Percentiles rank a stretch among this genome's conserved stretches.
Conservation (phyloP, 2,113 vertebrate genomes). For the Sinocyclocheilus anophthalmus region DNA sequence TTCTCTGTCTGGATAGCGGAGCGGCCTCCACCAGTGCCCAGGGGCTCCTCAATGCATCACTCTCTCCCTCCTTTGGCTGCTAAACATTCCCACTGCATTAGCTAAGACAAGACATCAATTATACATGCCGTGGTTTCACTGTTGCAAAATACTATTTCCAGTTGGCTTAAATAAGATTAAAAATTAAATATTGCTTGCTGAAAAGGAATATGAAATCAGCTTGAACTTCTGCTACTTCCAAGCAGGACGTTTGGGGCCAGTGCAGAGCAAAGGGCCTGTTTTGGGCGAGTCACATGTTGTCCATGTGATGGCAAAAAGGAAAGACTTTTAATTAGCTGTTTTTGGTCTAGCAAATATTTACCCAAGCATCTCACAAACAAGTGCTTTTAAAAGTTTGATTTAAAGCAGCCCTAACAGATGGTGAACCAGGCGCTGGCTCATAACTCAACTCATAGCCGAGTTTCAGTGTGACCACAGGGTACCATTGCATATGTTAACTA, state of each 20-base stretch:
- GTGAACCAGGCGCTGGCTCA: slow-evolving; percentile 25
- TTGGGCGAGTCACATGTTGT: background rate
- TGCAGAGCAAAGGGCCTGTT: slow-evolving; percentile 31
- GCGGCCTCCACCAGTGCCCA: slow-evolving; percentile 36
- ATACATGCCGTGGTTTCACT: slow-evolving; percentile 62
- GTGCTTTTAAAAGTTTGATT: slow-evolving; percentile 31
- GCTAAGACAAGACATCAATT: slow-evolving; percentile 58
- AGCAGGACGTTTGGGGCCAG: slow-evolving; percentile 35
- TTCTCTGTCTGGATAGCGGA: slow-evolving; percentile 23
- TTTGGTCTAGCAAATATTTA: slow-evolving; percentile 55
- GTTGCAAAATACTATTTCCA: slow-evolving; percentile 67
- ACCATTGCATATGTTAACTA: slow-evolving; percentile 1
- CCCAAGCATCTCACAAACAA: slow-evolving; percentile 44
- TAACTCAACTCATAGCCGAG: slow-evolving; percentile 31
- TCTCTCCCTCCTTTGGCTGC: slow-evolving; percentile 27
- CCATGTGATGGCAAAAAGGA: slow-evolving; percentile 28
- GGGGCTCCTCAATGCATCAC: slow-evolving; percentile 44
- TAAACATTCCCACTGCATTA: slow-evolving; percentile 56
- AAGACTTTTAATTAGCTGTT: slow-evolving; percentile 50
- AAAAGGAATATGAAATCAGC: slow-evolving; percentile 60
- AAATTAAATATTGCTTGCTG: slow-evolving; percentile 62
- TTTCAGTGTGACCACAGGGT: slow-evolving; percentile 18
- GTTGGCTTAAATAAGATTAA: slow-evolving; percentile 62
- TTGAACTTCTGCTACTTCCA: slow-evolving; percentile 46
- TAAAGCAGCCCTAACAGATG: background rate